These are phyloP conservation scores for Amorpha juglandis DNA, from an alignment of 2,888 invertebrate species.

Conservation along the genomic window DNA sequence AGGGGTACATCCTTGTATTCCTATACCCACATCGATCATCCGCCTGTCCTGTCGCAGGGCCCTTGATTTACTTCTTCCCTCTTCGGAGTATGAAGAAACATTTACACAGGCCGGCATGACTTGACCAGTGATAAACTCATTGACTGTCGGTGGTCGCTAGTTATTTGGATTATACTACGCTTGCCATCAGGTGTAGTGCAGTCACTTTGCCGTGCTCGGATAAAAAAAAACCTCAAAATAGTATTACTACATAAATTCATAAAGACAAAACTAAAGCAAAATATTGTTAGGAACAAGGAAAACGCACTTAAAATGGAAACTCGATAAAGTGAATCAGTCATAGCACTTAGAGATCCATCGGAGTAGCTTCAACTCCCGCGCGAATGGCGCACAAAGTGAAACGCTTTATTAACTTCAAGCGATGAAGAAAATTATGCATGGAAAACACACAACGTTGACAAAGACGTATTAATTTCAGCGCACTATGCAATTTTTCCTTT, in stretches of 20 bases:
- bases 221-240: no score
- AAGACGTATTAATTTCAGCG: slow-evolving; percentile 50
- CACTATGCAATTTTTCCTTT: slow-evolving; percentile 45
- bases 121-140: no score
- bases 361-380: neutral
- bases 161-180: no score
- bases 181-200: no score
- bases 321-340: slow-evolving; percentile 21
- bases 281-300: slow-evolving; percentile 8
- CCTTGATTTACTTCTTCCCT: no score
- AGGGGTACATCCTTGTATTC: no score
- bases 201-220: no score
- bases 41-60: no score
- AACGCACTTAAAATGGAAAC: slow-evolving; percentile 13
- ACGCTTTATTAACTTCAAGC: slow-evolving; percentile 23
- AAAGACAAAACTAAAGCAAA: neutral
- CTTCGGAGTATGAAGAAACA: no score
- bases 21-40: no score
- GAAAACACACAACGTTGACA: slow-evolving; percentile 47
- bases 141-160: no score
- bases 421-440: slow-evolving; percentile 43
- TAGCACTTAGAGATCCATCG: slow-evolving; percentile 20
- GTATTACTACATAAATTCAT: neutral
- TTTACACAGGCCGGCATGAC: no score
- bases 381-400: slow-evolving; percentile 7